phyloP scores from a whole-genome alignment of 2,113 vertebrate genomes.

The Triplophysa siluroides region DNA sequence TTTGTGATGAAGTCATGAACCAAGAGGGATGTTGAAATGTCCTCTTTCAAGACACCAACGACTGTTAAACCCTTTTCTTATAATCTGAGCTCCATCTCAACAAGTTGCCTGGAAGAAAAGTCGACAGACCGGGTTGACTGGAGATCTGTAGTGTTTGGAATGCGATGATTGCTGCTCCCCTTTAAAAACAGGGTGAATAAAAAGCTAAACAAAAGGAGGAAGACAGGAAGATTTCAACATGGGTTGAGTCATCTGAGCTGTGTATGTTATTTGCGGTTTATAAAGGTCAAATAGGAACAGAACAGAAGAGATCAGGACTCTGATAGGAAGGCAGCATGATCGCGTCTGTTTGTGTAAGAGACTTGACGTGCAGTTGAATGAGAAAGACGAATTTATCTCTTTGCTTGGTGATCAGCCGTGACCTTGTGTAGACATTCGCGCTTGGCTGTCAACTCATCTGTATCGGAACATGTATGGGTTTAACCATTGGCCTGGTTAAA shows the following conservation, averaged over 20 bases:
- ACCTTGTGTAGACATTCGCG: background rate
- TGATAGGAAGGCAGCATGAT: conserved; percentile 22
- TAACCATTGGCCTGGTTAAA: background rate
- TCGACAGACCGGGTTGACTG: conserved; percentile 66
- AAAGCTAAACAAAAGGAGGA: conserved; percentile 37
- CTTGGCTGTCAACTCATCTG: background rate
- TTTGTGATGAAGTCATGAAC: background rate
- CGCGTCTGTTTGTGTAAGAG: conserved; percentile 58
- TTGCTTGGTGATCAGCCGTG: conserved; percentile 23
- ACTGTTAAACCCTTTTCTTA: conserved; percentile 42
- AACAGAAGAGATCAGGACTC: conserved; percentile 19
- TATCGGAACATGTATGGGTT: conserved; percentile 5
- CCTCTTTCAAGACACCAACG: background rate
- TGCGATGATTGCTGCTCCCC: conserved; percentile 65
- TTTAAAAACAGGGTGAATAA: conserved; percentile 43
- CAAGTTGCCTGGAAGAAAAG: conserved; percentile 58
- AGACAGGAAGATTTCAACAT: conserved; percentile 60
- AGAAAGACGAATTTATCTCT: conserved; percentile 3
- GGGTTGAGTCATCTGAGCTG: conserved; percentile 60
- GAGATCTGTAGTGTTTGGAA: conserved; percentile 58
- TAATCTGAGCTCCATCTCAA: conserved; percentile 54
- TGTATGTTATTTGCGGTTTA: conserved; percentile 47
- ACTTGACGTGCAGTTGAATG: conserved; percentile 46
- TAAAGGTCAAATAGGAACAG: conserved; percentile 55
- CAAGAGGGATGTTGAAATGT: conserved; percentile 17